Conservation (phyloP, 1,140 invertebrate species). For the Caenorhabditis elegans region WBcel235 BX284604.4:10862501-10863000, state of each 20-base stretch:
- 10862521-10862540: conserved; percentile 96
- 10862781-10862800: conserved; percentile 90
- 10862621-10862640: conserved; percentile 81
- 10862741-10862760: conserved; percentile 86
- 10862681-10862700: conserved; percentile 99
- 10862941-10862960: too few relatives aligned
- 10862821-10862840: conserved; percentile 85
- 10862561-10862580: conserved; percentile 84
- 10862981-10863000: too few relatives aligned
- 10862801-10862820: conserved; percentile 72
- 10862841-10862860: conserved; percentile 49
- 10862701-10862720: conserved; percentile 83
- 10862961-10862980: too few relatives aligned
- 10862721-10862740: conserved; percentile 96
- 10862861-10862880: conserved; percentile 45
- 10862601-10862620: conserved; percentile 93
- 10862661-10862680: conserved; percentile 86
- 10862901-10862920: conserved; percentile 53
- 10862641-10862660: conserved; percentile 76
- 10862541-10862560: conserved; percentile 90
- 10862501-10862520: conserved; percentile 99
- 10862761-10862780: conserved; percentile 89
- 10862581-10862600: conserved; percentile 90
- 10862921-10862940: too few relatives aligned
- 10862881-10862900: conserved; percentile 59